Percentiles rank a stretch among this genome's conserved stretches.
Conservation (phyloP, 2,797 vertebrate species). For the Echeneis naucrates region DNA sequence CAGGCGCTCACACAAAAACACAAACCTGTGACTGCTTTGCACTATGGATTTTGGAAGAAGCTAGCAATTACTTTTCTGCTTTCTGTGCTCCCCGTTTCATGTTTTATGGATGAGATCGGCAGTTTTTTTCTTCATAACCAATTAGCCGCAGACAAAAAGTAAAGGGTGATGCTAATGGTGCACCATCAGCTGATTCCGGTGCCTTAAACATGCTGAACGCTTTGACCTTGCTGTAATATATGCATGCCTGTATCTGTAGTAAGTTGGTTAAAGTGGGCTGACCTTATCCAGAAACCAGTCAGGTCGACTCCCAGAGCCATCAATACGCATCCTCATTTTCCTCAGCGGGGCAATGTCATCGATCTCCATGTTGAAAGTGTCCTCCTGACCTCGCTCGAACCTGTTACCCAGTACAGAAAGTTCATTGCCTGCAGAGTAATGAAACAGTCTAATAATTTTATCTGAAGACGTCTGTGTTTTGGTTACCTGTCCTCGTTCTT, state of each 20-base stretch:
- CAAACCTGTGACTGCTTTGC: conserved; percentile 46
- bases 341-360: conserved; percentile 92
- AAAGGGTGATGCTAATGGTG: not conserved
- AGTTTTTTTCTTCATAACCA: conserved; percentile 12
- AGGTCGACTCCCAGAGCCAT: conserved; percentile 91
- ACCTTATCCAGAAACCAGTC: conserved; percentile 97
- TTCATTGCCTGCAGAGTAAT: not conserved
- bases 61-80: conserved; percentile 23
- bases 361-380: conserved; percentile 95
- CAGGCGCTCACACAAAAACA: conserved; percentile 19
- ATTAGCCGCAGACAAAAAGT: conserved; percentile 15
- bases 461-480: not conserved
- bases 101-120: conserved; percentile 39
- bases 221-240: not conserved
- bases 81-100: conserved; percentile 28
- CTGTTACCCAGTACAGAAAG: conserved; percentile 72
- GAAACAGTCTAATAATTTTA: not conserved
- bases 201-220: not conserved
- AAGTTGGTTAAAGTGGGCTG: conserved; percentile 26
- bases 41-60: conserved; percentile 50
- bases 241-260: not conserved
- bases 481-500: conserved; percentile 94
- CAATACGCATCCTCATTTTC: conserved; percentile 93
- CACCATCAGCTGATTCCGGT: conserved; percentile 7
- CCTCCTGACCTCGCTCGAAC: conserved; percentile 95